A percentile compares a stretch with the other conserved stretches of the same genome.
Evolutionary conservation across 2,888 invertebrate genomes (phyloP).

Genomic region (Tryphoninae sp.): DNA sequence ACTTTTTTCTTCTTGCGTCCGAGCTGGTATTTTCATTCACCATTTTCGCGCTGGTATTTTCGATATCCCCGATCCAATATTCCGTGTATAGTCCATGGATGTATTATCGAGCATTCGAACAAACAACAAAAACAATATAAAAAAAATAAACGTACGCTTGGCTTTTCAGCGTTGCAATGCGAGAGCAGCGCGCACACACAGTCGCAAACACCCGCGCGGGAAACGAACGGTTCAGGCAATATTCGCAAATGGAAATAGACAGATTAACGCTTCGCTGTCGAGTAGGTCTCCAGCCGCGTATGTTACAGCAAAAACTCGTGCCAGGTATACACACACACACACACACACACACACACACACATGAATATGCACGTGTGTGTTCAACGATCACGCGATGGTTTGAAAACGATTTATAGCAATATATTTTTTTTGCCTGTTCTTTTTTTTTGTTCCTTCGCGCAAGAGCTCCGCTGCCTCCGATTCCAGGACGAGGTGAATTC

Average conservation of each 20-base stretch:
- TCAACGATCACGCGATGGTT: slow-evolving; percentile 20
- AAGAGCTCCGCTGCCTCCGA: neutral
- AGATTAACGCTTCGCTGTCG: slow-evolving; percentile 58
- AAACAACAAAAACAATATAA: neutral
- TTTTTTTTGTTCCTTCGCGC: slow-evolving; percentile 38
- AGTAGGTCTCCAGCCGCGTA: neutral
- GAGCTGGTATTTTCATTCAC: neutral
- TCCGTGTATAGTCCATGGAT: neutral
- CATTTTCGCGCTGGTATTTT: slow-evolving; percentile 42
- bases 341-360: too few species aligned
- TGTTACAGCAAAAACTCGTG: slow-evolving; percentile 15
- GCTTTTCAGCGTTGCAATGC: slow-evolving; percentile 28
- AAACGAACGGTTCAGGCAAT: slow-evolving; percentile 42
- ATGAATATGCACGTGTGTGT: slow-evolving; percentile 4
- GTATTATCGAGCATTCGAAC: slow-evolving; percentile 34
- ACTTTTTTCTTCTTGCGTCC: slow-evolving; percentile 11
- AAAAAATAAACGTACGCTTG: slow-evolving; percentile 33
- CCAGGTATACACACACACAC: neutral
- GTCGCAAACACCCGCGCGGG: neutral
- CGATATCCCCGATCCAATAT: slow-evolving; percentile 27
- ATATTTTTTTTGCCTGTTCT: neutral
- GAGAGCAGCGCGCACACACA: neutral
- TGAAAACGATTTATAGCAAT: slow-evolving; percentile 49
- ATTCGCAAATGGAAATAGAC: slow-evolving; percentile 61
- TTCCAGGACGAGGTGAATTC: neutral